A percentile compares a stretch with the other conserved stretches of the same genome.
phyloP scores from a whole-genome alignment of 2,113 vertebrate genomes.

The Phyllostomus hastatus region DNA sequence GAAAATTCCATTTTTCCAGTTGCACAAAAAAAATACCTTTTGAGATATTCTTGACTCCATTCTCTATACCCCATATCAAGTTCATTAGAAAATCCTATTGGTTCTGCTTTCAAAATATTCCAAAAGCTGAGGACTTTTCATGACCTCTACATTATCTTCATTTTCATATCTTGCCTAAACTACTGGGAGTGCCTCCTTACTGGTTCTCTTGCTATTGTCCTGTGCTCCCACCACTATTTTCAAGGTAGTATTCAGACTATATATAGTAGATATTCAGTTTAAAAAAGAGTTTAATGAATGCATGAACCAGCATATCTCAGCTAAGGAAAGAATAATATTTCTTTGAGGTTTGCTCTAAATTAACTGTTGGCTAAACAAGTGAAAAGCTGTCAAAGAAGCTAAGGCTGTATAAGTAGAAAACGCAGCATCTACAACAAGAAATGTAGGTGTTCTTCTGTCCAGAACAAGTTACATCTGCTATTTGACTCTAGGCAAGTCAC shows the following conservation, averaged over 20 bases:
- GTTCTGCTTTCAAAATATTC: slow-evolving; percentile 2
- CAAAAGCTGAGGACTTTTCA: slow-evolving; percentile 38
- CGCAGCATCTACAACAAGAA: background rate
- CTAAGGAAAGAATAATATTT: slow-evolving; percentile 36
- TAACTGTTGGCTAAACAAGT: background rate
- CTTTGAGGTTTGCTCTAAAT: slow-evolving; percentile 13
- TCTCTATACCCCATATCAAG: background rate
- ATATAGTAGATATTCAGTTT: background rate
- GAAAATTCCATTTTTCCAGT: slow-evolving; percentile 18
- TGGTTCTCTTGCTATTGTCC: background rate
- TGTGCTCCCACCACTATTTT: background rate
- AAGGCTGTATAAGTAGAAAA: slow-evolving; percentile 7
- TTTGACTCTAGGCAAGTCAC: slow-evolving; percentile 1
- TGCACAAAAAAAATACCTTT: background rate
- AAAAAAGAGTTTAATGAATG: background rate
- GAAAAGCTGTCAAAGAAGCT: background rate
- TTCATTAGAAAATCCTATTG: slow-evolving; percentile 1
- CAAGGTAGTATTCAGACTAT: background rate
- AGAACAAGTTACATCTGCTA: slow-evolving; percentile 24
- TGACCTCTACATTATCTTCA: background rate
- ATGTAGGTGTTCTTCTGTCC: background rate
- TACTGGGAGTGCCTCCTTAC: background rate
- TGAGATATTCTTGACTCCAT: background rate
- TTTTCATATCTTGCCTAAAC: background rate
- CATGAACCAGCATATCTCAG: background rate